Base-by-base conservation (phyloP, 2,797 vertebrate species). In the Rhinophrynus dorsalis region DNA sequence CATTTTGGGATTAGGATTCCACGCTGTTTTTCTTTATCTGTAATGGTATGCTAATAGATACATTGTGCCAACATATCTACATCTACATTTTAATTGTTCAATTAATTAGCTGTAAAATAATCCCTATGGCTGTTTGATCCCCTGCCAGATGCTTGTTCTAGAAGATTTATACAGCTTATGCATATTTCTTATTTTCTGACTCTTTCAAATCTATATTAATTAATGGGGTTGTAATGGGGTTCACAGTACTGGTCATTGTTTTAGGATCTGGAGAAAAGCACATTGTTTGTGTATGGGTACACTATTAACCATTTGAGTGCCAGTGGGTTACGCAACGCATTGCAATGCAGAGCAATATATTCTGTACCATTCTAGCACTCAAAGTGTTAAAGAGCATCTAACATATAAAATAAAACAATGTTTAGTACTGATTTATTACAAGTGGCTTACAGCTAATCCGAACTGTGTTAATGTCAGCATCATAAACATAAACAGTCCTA, bases 51-150 rank as follows among this genome's bases (percentile, higher is more conserved):
- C 27, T 52, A 52, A 52, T 30, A 52, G 50, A 30, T 26, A 52
- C 32, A 18, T 32, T 30, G 30, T 32, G 50, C 27, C 26, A 32
- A 30, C 30, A 30, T 52, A 52, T 30, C 26, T 52, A 15, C 50
- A 52, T 52, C 50, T 52, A 52, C 50, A 52, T 52, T 52, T 52
- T 52, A 52, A 52, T 52, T 52, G 27, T 30, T 52, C 50, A 52
- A 52, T 52, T 52, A 52, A 30, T 52, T 52, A 52, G 13, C 7
- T 32, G 27, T 26, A 52, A 52, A 52, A 17, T 52, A 52, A 52
- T 27, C 27, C 50, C 13, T 52, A 9, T 13, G 18, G 50, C 50
- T 17, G 32, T 52, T 30, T 27, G 47, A 51, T 52, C 26, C 5
- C 17, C 15, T 52, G 50, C 50, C 50, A 52, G 27, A 30, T 52